Conservation (phyloP, 2,888 invertebrate species). For the Chymomyza procnemis region DNA sequence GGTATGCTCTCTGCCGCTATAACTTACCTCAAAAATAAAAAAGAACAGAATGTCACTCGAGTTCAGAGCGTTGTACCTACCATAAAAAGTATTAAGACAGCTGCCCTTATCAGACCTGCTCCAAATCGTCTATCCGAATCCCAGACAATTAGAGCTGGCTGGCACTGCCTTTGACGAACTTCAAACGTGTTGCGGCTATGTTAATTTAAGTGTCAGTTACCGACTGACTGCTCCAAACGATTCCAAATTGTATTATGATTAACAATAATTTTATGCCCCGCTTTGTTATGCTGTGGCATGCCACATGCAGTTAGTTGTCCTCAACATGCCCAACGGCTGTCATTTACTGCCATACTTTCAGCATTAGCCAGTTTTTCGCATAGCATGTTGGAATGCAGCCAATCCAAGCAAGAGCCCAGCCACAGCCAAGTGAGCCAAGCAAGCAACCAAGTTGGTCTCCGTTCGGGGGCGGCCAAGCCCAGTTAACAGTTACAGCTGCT, state of each 20-base stretch:
- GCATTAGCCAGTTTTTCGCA: slow-evolving; percentile 31
- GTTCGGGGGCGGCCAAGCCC: slow-evolving; percentile 45
- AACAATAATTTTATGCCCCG: slow-evolving; percentile 59
- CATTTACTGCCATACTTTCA: neutral
- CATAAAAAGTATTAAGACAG: neutral
- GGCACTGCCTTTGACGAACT: slow-evolving; percentile 40
- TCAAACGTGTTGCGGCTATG: slow-evolving; percentile 21
- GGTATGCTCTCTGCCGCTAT: slow-evolving; percentile 15
- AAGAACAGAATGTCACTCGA: slow-evolving; percentile 6
- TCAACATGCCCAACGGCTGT: neutral
- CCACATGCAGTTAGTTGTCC: slow-evolving; percentile 54
- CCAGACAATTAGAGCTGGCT: slow-evolving; percentile 23
- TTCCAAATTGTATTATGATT: slow-evolving; percentile 55
- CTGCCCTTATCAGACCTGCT: neutral
- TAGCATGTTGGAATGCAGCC: slow-evolving; percentile 55
- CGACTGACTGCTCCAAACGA: slow-evolving; percentile 20
- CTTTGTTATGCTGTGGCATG: slow-evolving; percentile 48
- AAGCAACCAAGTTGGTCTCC: neutral
- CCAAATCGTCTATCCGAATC: slow-evolving; percentile 5
- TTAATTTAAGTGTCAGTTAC: slow-evolving; percentile 45
- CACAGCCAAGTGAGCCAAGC: slow-evolving; percentile 17
- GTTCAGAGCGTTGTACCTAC: slow-evolving; percentile 12
- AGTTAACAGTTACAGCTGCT: slow-evolving; percentile 44
- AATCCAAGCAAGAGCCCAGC: slow-evolving; percentile 8
- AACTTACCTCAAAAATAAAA: slow-evolving; percentile 9